Evolutionary conservation across 2,888 invertebrate species (phyloP).

Genomic region (Melieria picta): DNA sequence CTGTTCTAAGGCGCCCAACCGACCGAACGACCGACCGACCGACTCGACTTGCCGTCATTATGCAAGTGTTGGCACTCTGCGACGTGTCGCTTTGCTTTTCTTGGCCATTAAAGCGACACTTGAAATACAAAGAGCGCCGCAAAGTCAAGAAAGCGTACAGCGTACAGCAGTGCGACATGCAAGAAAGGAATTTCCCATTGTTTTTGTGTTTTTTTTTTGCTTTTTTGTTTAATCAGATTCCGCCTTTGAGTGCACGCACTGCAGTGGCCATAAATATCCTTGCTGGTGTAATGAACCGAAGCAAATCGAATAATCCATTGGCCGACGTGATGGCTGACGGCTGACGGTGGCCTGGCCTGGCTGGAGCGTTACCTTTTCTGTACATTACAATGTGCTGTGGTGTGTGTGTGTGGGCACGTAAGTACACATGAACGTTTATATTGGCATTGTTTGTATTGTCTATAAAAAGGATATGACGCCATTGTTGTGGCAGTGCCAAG

Average conservation of each 20-base stretch:
- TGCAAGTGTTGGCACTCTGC: too few species aligned
- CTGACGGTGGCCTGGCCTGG: not conserved
- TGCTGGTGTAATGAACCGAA: conserved; percentile 20
- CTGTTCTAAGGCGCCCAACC: too few species aligned
- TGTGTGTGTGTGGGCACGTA: not conserved
- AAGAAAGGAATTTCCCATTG: not conserved
- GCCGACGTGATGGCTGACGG: not conserved
- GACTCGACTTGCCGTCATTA: too few species aligned
- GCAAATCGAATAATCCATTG: conserved; percentile 12
- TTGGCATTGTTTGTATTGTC: not conserved
- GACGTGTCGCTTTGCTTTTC: not conserved
- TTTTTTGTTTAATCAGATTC: conserved; percentile 32
- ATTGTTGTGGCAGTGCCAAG: too few species aligned
- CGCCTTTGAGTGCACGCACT: conserved; percentile 24
- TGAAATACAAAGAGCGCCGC: not conserved
- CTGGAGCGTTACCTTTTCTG: not conserved
- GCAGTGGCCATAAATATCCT: conserved; percentile 35
- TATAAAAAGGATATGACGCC: too few species aligned
- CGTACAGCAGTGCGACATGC: not conserved
- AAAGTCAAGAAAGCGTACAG: not conserved
- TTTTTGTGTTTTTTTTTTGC: not conserved
- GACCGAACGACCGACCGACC: too few species aligned
- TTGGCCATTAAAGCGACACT: not conserved
- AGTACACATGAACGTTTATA: not conserved
- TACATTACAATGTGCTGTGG: not conserved